Base-by-base conservation (phyloP, 1,140 invertebrate species). In the Tenebrio molitor region DNA sequence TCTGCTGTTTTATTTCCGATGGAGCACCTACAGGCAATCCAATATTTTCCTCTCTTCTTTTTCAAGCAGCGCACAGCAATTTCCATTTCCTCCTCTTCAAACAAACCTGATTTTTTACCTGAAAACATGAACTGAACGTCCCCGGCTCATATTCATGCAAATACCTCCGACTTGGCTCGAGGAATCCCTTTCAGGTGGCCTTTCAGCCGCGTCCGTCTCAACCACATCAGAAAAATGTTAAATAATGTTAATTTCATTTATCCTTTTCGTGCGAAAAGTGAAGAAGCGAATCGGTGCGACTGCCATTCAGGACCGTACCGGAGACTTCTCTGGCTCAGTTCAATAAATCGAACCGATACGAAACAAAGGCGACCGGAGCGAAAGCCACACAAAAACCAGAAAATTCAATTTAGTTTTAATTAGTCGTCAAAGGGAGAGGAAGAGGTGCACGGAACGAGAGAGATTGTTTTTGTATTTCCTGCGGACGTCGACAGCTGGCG, bases 391-490 rank as follows among this genome's bases (percentile, higher is more conserved):
- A 58, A 41, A 67, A 67, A 67, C 65, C 65, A 68, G 65, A 68
- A 68, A 68, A 44, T 68, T 68, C 65, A 68, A 68, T 68, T 68
- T 33, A 68, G 41, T 68, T 68, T 68, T 68, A 68, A 68, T 68
- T 68, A 50, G 46, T 68, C 41, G 65, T 44, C 41, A 50, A 46
- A 68, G 65, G 29, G 65, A 12, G 23, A 23, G 29, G 50, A 12
- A 29, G 44, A 21, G 17, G 42, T 12, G 42, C 7, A 16, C 42
- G n/a, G 50, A 58, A 23, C 12, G 50, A 58, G 50, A 21, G 46
- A 58, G 50, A 58, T 58, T 58, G 50, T 58, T 58, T 58, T 58
- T 58, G 50, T 58, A 58, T 58, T 58, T 58, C 21, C 23, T 58
- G 50, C 50, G 19, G 19, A 29, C 23, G 50, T 58, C 50, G 50